phyloP scores from a whole-genome alignment of 1,140 invertebrate genomes.

The Amphibalanus amphitrite region DNA sequence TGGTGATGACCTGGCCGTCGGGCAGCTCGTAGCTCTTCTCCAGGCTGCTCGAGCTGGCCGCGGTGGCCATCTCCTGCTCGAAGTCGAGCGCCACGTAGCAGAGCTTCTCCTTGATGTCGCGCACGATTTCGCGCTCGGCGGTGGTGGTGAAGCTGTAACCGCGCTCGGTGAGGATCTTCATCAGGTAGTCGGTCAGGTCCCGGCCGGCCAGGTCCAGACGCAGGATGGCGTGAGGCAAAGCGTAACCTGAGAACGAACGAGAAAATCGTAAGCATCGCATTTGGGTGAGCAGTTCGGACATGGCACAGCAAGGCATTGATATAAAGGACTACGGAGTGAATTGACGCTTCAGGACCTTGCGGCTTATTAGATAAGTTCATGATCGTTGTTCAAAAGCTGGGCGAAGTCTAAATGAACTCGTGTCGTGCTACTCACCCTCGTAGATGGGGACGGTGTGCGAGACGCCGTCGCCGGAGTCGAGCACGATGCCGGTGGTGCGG shows the following conservation, averaged over 20 bases:
- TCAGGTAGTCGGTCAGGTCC: slow-evolving; percentile 87
- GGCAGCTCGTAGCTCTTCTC: slow-evolving; percentile 77
- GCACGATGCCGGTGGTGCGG: too few relatives aligned
- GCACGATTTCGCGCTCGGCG: slow-evolving; percentile 87
- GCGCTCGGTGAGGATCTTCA: slow-evolving; percentile 90
- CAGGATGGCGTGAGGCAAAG: slow-evolving; percentile 55
- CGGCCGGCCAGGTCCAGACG: slow-evolving; percentile 81
- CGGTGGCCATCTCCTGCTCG: slow-evolving; percentile 87
- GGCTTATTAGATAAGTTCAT: too few relatives aligned
- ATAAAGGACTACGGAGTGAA: slow-evolving; percentile 75
- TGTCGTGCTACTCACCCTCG: too few relatives aligned
- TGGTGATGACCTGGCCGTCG: slow-evolving; percentile 62
- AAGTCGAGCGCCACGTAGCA: slow-evolving; percentile 83
- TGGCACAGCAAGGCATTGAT: slow-evolving; percentile 78
- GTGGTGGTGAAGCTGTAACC: slow-evolving; percentile 94
- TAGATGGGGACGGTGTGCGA: too few relatives aligned
- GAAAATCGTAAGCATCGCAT: too few relatives aligned
- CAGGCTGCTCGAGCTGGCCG: slow-evolving; percentile 69
- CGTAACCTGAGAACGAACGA: slow-evolving; percentile 39
- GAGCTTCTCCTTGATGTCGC: slow-evolving; percentile 86
- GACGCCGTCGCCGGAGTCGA: too few relatives aligned
- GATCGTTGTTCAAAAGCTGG: too few relatives aligned
- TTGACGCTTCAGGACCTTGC: slow-evolving; percentile 38
- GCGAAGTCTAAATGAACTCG: too few relatives aligned
- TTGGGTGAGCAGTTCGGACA: too few relatives aligned